Evolutionary conservation across 2,113 vertebrate species (phyloP).

Genomic region (Madoqua kirkii): DNA sequence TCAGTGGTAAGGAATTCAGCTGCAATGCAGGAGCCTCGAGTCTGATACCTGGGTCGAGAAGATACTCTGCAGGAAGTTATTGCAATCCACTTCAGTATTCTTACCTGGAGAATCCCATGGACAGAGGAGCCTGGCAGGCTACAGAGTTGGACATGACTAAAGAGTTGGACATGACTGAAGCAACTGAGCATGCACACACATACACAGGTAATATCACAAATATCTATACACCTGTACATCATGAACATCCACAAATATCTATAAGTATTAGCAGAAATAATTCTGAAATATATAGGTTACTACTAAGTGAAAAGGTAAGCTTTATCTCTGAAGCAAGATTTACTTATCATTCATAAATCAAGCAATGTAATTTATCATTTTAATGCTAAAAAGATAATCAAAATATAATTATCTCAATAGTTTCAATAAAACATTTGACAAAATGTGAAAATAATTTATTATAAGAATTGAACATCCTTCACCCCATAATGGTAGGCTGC

Average conservation of each 20-base stretch:
- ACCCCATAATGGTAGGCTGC: neutral
- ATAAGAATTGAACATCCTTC: neutral
- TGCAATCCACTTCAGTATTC: neutral
- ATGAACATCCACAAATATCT: neutral
- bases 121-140: neutral
- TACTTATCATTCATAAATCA: neutral
- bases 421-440: neutral
- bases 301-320: neutral
- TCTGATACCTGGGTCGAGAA: neutral
- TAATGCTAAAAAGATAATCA: neutral
- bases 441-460: neutral
- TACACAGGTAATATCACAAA: neutral
- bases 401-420: neutral
- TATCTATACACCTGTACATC: neutral
- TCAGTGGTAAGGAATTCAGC: neutral
- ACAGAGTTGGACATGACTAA: neutral
- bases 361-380: neutral
- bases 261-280: neutral
- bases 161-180: neutral
- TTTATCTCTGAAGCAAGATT: neutral
- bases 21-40: neutral
- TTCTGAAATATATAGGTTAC: conserved; percentile 1
- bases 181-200: neutral
- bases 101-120: neutral
- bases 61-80: neutral